A percentile compares a stretch with the other conserved stretches of the same genome.
These are phyloP conservation scores for Platypus cylindrus DNA, from an alignment of 2,888 invertebrate genomes.

Conservation along the genomic window DNA sequence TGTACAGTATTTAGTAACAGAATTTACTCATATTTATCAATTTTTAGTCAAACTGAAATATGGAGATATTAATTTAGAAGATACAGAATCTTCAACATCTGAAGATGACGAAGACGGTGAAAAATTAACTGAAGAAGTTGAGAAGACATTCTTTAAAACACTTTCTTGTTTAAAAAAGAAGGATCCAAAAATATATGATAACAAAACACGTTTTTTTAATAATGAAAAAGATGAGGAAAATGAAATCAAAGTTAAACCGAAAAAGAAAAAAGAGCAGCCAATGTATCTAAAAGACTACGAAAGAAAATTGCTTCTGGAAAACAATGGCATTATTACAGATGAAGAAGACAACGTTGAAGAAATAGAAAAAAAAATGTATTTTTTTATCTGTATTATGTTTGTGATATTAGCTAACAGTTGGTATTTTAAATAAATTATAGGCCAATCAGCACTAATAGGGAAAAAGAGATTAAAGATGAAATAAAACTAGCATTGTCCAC, in stretches of 20 bases:
- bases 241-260: conserved; percentile 10
- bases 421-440: too few relatives aligned
- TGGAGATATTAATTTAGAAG: conserved; percentile 43
- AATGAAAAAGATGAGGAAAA: conserved; percentile 16
- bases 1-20: not conserved
- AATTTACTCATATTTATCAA: not conserved
- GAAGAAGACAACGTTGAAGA: conserved; percentile 29
- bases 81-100: conserved; percentile 35
- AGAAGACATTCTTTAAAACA: conserved; percentile 80
- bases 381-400: conserved; percentile 9
- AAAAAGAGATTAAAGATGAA: conserved; percentile 50
- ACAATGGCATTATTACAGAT: conserved; percentile 44
- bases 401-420: not conserved
- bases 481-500: conserved; percentile 35
- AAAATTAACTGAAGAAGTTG: conserved; percentile 52
- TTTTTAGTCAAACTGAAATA: conserved; percentile 61
- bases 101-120: conserved; percentile 52
- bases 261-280: conserved; percentile 40
- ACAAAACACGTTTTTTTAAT: conserved; percentile 55
- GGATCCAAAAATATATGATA: conserved; percentile 81
- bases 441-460: too few relatives aligned
- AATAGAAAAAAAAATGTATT: not conserved
- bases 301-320: conserved; percentile 57
- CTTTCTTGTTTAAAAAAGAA: conserved; percentile 74
- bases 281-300: conserved; percentile 70